Conservation (phyloP, 2,797 vertebrate genomes). For the Sebastes trivittatus region DNA sequence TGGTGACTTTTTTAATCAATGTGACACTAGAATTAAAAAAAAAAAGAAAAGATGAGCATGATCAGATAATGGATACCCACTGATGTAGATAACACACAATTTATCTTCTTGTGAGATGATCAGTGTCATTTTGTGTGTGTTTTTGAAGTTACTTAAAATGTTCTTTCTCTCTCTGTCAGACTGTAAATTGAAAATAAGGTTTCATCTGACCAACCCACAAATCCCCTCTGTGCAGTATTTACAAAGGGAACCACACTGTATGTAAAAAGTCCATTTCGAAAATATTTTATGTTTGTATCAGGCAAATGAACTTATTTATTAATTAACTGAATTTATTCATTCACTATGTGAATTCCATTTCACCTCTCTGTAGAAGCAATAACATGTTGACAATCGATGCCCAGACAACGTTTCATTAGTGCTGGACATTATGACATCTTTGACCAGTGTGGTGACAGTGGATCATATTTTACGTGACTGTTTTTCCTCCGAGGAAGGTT, state of each 20-base stretch:
- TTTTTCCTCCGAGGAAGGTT: slow-evolving; percentile 49
- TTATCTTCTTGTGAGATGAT: slow-evolving; percentile 80
- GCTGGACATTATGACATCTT: slow-evolving; percentile 61
- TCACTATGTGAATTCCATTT: slow-evolving; percentile 74
- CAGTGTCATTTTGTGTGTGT: slow-evolving; percentile 78
- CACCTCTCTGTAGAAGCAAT: slow-evolving; percentile 82
- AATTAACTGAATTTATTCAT: slow-evolving; percentile 65
- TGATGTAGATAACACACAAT: slow-evolving; percentile 78
- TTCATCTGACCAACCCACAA: slow-evolving; percentile 55
- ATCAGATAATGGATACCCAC: slow-evolving; percentile 76
- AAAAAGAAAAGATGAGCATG: slow-evolving; percentile 78
- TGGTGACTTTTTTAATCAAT: slow-evolving; percentile 76
- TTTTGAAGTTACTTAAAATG: slow-evolving; percentile 70
- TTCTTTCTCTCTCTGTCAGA: slow-evolving; percentile 49
- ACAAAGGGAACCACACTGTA: slow-evolving; percentile 41
- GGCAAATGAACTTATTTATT: slow-evolving; percentile 62
- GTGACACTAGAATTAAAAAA: slow-evolving; percentile 70
- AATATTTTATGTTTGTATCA: slow-evolving; percentile 68
- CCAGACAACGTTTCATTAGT: slow-evolving; percentile 63
- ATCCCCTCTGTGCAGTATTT: slow-evolving; percentile 54
- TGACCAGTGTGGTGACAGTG: slow-evolving; percentile 68
- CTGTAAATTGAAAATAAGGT: slow-evolving; percentile 72
- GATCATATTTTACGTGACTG: slow-evolving; percentile 63
- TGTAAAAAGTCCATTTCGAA: slow-evolving; percentile 64
- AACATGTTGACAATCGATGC: slow-evolving; percentile 85